These are phyloP conservation scores for Poeciliopsis presidionis DNA, from an alignment of 2,797 vertebrate species.

Conservation along the genomic window DNA sequence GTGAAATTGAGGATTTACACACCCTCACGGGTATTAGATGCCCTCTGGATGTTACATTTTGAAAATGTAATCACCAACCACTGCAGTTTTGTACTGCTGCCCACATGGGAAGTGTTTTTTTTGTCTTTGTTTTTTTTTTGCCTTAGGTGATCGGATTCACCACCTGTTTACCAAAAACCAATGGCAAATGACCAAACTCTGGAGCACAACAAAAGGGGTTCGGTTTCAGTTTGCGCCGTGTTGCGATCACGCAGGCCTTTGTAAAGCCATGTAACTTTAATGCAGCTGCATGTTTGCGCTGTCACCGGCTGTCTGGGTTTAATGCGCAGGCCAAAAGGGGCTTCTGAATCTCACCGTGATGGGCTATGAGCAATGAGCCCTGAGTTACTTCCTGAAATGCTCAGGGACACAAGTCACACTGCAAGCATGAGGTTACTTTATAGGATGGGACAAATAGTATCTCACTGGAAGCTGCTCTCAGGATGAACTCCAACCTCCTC, in stretches of 20 bases:
- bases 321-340: not conserved
- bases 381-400: not conserved
- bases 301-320: not conserved
- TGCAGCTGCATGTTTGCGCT: constrained; percentile 26
- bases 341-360: not conserved
- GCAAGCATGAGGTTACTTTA: not conserved
- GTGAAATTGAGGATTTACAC: not conserved
- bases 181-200: constrained; percentile 40
- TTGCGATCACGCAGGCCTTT: constrained; percentile 23
- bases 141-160: constrained; percentile 13
- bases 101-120: not conserved
- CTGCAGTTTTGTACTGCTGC: constrained; percentile 7
- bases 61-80: not conserved
- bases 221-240: constrained; percentile 41
- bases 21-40: not conserved
- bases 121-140: not conserved
- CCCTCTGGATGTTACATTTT: not conserved
- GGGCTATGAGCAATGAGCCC: not conserved
- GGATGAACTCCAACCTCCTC: not conserved
- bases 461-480: not conserved
- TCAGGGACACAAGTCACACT: not conserved
- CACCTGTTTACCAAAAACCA: constrained; percentile 52
- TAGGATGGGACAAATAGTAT: not conserved
- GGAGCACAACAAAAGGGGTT: constrained; percentile 25
- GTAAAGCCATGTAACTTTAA: constrained; percentile 42